phyloP scores from a whole-genome alignment of 2,888 invertebrate genomes.

The Tenthredo amoena region DNA sequence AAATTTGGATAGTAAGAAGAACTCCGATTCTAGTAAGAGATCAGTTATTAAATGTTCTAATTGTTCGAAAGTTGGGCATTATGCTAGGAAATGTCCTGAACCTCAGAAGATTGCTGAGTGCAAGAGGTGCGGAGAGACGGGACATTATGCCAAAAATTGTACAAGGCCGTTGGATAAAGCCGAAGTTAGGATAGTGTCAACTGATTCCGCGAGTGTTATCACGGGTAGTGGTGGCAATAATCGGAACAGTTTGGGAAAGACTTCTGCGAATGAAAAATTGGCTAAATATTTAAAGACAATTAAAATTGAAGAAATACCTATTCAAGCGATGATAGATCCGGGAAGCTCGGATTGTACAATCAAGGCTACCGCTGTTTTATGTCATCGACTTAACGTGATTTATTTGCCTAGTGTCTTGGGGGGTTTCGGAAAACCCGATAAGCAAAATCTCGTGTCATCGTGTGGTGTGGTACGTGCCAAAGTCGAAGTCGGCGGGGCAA shows the following conservation, averaged over 20 bases:
- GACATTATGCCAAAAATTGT: slow-evolving; percentile 29
- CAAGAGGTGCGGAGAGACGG: slow-evolving; percentile 16
- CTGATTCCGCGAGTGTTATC: not conserved
- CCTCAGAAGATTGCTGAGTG: not conserved
- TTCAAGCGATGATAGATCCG: slow-evolving; percentile 55
- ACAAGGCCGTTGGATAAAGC: not conserved
- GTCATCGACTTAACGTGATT: not conserved
- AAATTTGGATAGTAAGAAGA: not conserved
- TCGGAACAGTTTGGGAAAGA: not conserved
- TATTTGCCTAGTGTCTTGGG: not conserved
- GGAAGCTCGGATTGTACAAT: slow-evolving; percentile 59
- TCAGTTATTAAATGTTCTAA: slow-evolving; percentile 1
- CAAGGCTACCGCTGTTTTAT: slow-evolving; percentile 53
- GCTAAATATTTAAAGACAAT: slow-evolving; percentile 57
- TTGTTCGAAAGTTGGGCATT: not conserved
- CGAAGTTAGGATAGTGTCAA: not conserved
- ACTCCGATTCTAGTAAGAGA: not conserved
- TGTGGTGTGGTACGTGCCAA: slow-evolving; percentile 13
- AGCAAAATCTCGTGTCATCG: not conserved
- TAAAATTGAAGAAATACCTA: slow-evolving; percentile 38
- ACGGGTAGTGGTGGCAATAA: not conserved
- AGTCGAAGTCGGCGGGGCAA: slow-evolving; percentile 8
- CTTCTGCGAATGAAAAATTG: not conserved
- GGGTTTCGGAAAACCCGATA: slow-evolving; percentile 27
- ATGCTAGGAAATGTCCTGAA: slow-evolving; percentile 10